Evolutionary conservation across 2,113 vertebrate genomes (phyloP).

Genomic region (Crotophaga sulcirostris): DNA sequence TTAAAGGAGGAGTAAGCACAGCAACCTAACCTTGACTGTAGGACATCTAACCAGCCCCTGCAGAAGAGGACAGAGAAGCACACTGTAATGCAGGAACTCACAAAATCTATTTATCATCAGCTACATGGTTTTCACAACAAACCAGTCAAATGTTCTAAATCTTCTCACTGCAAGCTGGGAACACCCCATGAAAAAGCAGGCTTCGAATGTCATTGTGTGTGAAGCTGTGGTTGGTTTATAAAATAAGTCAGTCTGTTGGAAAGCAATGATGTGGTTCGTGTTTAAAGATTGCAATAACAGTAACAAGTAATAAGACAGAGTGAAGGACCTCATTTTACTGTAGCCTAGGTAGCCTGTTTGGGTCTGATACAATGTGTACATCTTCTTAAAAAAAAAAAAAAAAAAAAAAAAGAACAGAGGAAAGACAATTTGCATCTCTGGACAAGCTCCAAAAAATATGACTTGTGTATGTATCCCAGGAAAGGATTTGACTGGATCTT

Average conservation of each 20-base stretch:
- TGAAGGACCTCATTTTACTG: not conserved
- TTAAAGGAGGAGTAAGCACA: not conserved
- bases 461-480: not conserved
- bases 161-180: not conserved
- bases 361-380: not conserved
- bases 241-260: not conserved
- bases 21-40: not conserved
- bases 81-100: not conserved
- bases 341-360: not conserved
- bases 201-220: not conserved
- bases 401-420: not conserved
- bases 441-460: not conserved
- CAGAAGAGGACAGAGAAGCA: not conserved
- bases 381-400: not conserved
- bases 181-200: not conserved
- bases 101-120: not conserved
- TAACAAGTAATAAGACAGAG: not conserved
- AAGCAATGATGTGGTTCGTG: not conserved
- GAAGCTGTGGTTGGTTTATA: not conserved
- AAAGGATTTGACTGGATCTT: not conserved
- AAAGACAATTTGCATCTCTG: not conserved
- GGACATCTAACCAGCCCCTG: not conserved
- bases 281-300: not conserved
- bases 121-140: not conserved
- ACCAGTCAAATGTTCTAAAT: not conserved